Conservation (phyloP, 2,888 invertebrate species). For the Labia minor region DNA sequence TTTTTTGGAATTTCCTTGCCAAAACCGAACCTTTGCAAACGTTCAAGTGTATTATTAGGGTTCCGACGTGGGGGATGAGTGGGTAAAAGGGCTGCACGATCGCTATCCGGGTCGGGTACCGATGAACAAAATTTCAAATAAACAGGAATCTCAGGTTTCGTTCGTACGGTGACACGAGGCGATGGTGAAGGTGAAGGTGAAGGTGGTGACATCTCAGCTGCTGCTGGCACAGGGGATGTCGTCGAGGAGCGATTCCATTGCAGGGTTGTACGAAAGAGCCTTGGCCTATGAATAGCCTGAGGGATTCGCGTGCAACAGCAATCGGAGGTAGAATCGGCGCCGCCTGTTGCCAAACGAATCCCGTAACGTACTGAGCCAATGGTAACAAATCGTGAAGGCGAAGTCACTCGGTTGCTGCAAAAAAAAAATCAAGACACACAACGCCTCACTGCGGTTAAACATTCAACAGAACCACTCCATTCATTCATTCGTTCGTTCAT, state of each 20-base stretch:
- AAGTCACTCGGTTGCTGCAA: slow-evolving; percentile 14
- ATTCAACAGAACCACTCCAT: background rate
- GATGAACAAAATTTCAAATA: slow-evolving; percentile 24
- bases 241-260: slow-evolving; percentile 18
- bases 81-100: slow-evolving; percentile 27
- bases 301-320: slow-evolving; percentile 18
- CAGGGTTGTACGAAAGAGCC: background rate
- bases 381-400: slow-evolving; percentile 44
- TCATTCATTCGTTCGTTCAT: background rate
- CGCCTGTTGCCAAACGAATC: slow-evolving; percentile 50
- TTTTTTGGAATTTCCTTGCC: slow-evolving; percentile 37
- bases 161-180: slow-evolving; percentile 36
- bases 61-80: slow-evolving; percentile 28
- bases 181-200: slow-evolving; percentile 35
- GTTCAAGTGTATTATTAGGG: slow-evolving; percentile 62
- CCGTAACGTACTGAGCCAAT: slow-evolving; percentile 62
- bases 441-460: background rate
- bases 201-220: slow-evolving; percentile 18
- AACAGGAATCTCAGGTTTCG: slow-evolving; percentile 30
- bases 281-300: background rate
- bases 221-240: slow-evolving; percentile 27
- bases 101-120: slow-evolving; percentile 17
- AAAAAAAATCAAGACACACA: background rate
- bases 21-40: slow-evolving; percentile 67
- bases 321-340: slow-evolving; percentile 24